Conservation (phyloP, 2,113 vertebrate genomes). For the Solenodon paradoxus region DNA sequence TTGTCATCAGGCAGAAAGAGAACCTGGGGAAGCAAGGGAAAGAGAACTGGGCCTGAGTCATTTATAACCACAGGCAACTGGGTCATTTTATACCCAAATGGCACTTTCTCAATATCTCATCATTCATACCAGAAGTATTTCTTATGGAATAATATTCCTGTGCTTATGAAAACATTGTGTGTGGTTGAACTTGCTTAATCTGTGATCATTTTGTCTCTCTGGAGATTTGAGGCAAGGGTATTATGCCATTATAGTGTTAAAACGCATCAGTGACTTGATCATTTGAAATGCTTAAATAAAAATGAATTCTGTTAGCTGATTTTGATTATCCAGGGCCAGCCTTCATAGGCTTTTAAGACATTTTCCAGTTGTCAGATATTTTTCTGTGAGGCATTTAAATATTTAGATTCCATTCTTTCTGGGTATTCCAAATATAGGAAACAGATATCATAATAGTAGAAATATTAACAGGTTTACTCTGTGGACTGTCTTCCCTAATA, state of each 20-base stretch:
- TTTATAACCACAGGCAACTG: conserved; percentile 36
- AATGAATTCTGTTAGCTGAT: conserved; percentile 65
- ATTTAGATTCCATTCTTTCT: conserved; percentile 69
- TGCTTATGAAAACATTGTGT: conserved; percentile 46
- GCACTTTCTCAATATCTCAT: conserved; percentile 60
- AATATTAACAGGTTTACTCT: conserved; percentile 56
- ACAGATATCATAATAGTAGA: conserved; percentile 57
- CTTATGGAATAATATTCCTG: conserved; percentile 18
- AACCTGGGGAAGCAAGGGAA: neutral
- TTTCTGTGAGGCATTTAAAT: conserved; percentile 68
- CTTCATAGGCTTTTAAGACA: conserved; percentile 67
- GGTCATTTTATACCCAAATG: conserved; percentile 51
- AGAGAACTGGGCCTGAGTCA: neutral
- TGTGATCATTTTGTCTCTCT: conserved; percentile 43
- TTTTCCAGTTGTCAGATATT: conserved; percentile 64
- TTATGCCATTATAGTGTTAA: conserved; percentile 69
- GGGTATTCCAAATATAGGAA: conserved; percentile 54
- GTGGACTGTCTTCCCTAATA: conserved; percentile 32
- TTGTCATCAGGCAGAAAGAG: conserved; percentile 28
- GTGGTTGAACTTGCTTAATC: conserved; percentile 56
- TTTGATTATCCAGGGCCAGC: conserved; percentile 55
- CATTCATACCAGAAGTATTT: conserved; percentile 52
- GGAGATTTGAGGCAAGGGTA: conserved; percentile 50
- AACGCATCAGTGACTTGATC: conserved; percentile 59
- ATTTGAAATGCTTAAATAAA: conserved; percentile 69